Evolutionary conservation across 2,113 vertebrate genomes (phyloP), one percentile per base, ranked within the genome.

Genomic region (Pygoscelis antarcticus): DNA sequence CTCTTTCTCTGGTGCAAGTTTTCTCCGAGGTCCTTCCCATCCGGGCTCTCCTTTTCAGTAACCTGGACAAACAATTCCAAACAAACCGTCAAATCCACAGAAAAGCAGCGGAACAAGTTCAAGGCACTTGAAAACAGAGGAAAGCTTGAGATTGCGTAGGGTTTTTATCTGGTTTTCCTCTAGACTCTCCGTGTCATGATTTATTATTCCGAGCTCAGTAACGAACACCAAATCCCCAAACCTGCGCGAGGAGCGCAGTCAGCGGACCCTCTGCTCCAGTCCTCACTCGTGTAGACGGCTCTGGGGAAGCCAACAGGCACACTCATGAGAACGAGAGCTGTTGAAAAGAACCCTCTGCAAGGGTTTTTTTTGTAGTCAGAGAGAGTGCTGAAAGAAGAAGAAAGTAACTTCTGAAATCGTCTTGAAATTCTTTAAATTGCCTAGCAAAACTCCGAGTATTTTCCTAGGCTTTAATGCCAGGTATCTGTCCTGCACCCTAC

Each of bases 1-100:
- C 96, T 97, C 89, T 93, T 97, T 22, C 94, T 89, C 6, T 72
- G 90, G 9, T 75, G 92, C 44, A 46, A n/a, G 52, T 27, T 58
- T 36, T 93, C 95, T 46, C 54, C 52, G 49, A 76, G 42, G 60
- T 94, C 93, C 49, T 76, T 74, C n/a, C 95, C 94, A 7, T 90
- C 93, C 54, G 4, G 55, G 76, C 42, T 77, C 25, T 57, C 83
- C 30, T 46, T 57, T 66, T 62, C 54, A 8, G 47, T 26, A 30
- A 60, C 62, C 93, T 94, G 74, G 42, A 29, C 51, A 51, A 27
- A 75, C 19, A 57, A 25, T 22, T 26, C 44, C 23, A 5, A 54
- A 26, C 17, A 7, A 27, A n/a, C 6, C 3, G 4, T 66, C 46
- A 55, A n/a, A 17, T 11, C 32, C 57, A 27, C 17, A 18, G 49